Conservation (phyloP, 2,797 vertebrate species). For the Petrocephalus sullivani region DNA sequence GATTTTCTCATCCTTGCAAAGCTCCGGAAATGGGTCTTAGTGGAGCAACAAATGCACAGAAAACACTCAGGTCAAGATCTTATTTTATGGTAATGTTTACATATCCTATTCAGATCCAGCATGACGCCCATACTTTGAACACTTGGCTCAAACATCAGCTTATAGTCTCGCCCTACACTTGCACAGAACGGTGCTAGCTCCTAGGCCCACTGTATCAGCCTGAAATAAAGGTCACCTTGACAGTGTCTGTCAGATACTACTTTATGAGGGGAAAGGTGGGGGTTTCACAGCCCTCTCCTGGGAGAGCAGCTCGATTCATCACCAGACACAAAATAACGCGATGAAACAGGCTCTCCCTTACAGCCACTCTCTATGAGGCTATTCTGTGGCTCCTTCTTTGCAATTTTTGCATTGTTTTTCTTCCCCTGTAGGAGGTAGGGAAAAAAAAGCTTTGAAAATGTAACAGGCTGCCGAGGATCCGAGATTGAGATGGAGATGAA, state of each 20-base stretch:
- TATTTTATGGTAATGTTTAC: not conserved
- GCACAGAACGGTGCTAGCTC: not conserved
- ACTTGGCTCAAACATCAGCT: not conserved
- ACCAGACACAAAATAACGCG: not conserved
- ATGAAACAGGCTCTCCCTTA: not conserved
- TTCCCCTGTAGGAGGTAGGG: not conserved
- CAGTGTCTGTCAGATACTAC: not conserved
- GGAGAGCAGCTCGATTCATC: not conserved
- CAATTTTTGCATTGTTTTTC: not conserved
- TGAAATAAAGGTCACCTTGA: not conserved
- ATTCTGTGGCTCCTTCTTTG: not conserved
- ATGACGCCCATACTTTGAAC: not conserved
- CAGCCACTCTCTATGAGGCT: not conserved
- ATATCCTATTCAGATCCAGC: not conserved
- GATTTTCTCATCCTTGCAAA: no score
- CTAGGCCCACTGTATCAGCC: not conserved
- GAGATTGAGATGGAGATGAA: not conserved
- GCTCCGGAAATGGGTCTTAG: not conserved
- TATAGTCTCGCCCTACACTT: not conserved
- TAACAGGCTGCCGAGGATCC: slow-evolving; percentile 8
- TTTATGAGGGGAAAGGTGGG: not conserved
- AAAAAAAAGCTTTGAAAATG: slow-evolving; percentile 15
- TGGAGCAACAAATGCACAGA: not conserved
- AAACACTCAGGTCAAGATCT: not conserved
- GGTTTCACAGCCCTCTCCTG: not conserved